Evolutionary conservation across 2,888 invertebrate genomes (phyloP), one percentile per base, ranked within the genome.

Genomic region (Oscheius sp.): DNA sequence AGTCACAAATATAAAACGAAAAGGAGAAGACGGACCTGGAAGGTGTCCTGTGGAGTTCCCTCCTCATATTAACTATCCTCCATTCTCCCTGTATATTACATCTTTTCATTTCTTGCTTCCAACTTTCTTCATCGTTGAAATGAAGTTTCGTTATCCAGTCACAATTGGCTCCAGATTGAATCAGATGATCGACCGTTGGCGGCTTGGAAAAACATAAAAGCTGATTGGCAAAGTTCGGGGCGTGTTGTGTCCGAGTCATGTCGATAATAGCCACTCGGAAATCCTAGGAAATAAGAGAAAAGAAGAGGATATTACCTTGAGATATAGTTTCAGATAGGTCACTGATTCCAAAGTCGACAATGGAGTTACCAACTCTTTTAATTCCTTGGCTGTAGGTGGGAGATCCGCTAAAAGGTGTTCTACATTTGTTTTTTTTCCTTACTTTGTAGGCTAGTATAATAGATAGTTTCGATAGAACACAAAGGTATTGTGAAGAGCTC

Each of bases 211-310:
- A 80, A 51, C 72, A 73, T 1, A 76, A 49, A 6, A 78, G 67
- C 24, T 76, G 75, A 68, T 80, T 79, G 20, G 74, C 75, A 24
- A 80, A 50, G 45, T 59, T 47, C 17, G 71, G 73, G 32, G 72
- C 75, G 54, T 77, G 72, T 66, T 79, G 78, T 5, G 74, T 71
- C 38, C 63, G 26, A 3, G 65, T 33, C 22, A 82, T 63, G 67
- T 80, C 82, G 28, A 80, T 66, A 9, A 71, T 73, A 0, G 77
- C 70, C 3, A 78, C 77, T 33, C 82, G 74, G 41, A 82, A 71
- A 57, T 82, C 82, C 74, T 82, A 63, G 44, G 67, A 57, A 36
- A 36, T 45, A 5, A 57, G 17, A 30, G 30, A 41, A 41, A 12
- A 36, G 14, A 32, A 38, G 24, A 33, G 2, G 20, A 12, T 3